phyloP scores from a whole-genome alignment of 1,140 invertebrate species.

The Sinonovacula constricta region DNA sequence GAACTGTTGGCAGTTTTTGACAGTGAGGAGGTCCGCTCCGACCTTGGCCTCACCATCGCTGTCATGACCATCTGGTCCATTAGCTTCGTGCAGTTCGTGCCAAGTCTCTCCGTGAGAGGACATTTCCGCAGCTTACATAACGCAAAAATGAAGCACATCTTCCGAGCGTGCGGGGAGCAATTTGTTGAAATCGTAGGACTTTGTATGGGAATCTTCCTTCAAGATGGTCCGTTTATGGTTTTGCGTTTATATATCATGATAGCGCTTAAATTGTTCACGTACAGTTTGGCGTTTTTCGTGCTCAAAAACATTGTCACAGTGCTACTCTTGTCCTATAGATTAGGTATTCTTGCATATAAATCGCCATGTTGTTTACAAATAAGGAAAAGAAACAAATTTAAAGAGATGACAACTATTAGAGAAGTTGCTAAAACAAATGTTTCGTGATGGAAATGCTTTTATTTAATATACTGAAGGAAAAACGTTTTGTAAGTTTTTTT shows the following conservation, averaged over 20 bases:
- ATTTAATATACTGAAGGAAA: too few species aligned
- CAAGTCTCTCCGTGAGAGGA: constrained; percentile 57
- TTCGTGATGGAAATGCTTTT: too few species aligned
- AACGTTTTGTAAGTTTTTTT: too few species aligned
- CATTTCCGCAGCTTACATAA: constrained; percentile 23
- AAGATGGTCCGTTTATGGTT: constrained; percentile 90
- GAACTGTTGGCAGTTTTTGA: constrained; percentile 95
- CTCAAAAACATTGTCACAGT: constrained; percentile 92
- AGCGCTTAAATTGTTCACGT: constrained; percentile 91
- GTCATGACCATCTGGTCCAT: constrained; percentile 82
- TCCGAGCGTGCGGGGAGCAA: constrained; percentile 72
- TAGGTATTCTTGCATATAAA: constrained; percentile 49
- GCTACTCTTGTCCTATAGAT: constrained; percentile 80
- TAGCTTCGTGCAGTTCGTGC: constrained; percentile 86
- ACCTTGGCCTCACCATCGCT: constrained; percentile 53
- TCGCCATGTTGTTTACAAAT: too few species aligned
- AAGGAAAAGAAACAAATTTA: too few species aligned
- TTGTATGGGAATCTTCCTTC: constrained; percentile 77
- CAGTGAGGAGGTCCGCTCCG: constrained; percentile 62
- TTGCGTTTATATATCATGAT: constrained; percentile 90
- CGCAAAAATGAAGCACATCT: constrained; percentile 29
- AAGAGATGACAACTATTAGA: too few species aligned
- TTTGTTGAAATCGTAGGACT: constrained; percentile 86
- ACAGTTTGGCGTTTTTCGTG: constrained; percentile 95
- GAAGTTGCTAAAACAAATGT: too few species aligned